These are phyloP conservation scores for Rhinolophus ferrumequinum DNA, from an alignment of 2,113 vertebrate species.

Conservation along the genomic window DNA sequence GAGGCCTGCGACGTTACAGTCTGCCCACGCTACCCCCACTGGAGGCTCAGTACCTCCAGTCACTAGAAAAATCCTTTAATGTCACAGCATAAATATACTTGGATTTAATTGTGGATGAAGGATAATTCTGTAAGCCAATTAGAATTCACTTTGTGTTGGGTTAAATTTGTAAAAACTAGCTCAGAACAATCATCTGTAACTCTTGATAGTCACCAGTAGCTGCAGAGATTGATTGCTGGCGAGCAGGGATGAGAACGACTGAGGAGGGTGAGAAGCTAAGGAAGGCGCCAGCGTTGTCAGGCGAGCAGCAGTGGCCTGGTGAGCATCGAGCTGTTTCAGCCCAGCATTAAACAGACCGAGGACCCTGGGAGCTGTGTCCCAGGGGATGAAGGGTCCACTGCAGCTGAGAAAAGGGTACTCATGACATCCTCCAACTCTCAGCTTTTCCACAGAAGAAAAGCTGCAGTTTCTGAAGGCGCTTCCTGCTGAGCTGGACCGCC, in stretches of 20 bases:
- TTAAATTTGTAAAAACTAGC: slow-evolving; percentile 51
- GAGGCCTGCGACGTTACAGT: neutral
- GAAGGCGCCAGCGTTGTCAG: neutral
- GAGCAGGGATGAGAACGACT: neutral
- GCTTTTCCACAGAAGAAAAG: neutral
- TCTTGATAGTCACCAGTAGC: neutral
- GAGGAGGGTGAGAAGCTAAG: neutral
- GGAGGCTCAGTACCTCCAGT: neutral
- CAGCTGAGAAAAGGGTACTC: neutral
- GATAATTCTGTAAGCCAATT: slow-evolving; percentile 37
- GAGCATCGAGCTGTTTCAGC: neutral
- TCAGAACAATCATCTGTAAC: slow-evolving; percentile 58
- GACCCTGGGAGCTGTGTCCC: no score
- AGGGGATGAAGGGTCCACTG: neutral
- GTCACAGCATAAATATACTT: slow-evolving; percentile 8
- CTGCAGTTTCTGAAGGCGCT: neutral
- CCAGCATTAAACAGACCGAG: neutral
- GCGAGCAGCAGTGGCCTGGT: neutral
- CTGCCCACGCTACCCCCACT: no score
- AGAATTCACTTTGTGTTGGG: slow-evolving; percentile 13
- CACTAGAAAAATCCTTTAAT: slow-evolving; percentile 37
- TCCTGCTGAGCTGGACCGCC: accelerated
- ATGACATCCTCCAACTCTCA: accelerated
- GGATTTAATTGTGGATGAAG: neutral
- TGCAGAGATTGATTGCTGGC: neutral